Conservation (phyloP, 2,113 vertebrate species). For the Cottus gobio region DNA sequence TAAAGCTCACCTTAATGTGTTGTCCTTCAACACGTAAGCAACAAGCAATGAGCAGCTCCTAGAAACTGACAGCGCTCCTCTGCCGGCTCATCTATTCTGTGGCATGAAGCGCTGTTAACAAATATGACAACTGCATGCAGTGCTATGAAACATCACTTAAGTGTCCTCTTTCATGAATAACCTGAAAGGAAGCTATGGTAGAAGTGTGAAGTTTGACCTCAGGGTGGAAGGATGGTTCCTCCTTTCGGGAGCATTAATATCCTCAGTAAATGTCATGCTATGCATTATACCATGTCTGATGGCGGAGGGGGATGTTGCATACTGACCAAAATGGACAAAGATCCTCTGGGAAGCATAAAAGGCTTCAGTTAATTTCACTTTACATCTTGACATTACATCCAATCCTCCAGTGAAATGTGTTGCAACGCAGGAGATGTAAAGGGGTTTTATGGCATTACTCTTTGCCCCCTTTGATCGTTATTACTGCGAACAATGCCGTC, state of each 20-base stretch:
- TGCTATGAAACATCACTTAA: background rate
- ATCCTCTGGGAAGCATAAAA: background rate
- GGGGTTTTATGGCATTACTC: background rate
- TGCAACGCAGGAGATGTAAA: background rate
- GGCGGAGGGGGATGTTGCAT: background rate
- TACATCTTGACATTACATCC: background rate
- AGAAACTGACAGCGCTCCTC: background rate
- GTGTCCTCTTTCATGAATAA: background rate
- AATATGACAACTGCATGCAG: background rate
- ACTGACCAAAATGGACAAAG: background rate
- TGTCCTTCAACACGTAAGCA: background rate
- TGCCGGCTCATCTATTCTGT: conserved; percentile 5
- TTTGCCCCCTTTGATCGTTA: background rate
- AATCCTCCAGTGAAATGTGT: background rate
- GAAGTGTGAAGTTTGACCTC: background rate
- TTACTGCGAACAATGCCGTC: background rate
- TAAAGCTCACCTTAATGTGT: background rate
- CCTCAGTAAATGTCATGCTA: background rate
- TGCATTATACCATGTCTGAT: background rate
- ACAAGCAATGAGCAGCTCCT: background rate
- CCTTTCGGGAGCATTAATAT: background rate
- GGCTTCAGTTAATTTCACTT: background rate
- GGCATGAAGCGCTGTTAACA: background rate
- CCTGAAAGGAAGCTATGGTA: background rate
- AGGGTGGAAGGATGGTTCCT: background rate